phyloP scores from a whole-genome alignment of 2,113 vertebrate genomes.

The Chionis minor region DNA sequence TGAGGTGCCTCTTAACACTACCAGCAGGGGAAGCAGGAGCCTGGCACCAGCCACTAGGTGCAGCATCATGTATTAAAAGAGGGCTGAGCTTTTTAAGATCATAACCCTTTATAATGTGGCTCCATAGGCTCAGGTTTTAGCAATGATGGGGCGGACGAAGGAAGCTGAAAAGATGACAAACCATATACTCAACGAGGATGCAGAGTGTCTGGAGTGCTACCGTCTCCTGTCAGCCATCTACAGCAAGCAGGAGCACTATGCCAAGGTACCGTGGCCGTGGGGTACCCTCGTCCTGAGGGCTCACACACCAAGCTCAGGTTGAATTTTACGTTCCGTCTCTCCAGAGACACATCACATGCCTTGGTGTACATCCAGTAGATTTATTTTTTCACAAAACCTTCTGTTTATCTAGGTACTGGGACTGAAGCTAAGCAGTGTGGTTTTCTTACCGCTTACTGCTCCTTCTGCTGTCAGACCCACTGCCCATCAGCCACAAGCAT shows the following conservation, averaged over 20 bases:
- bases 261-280: conserved; percentile 71
- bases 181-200: conserved; percentile 80
- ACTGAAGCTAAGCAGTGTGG: background rate
- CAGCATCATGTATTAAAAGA: background rate
- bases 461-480: background rate
- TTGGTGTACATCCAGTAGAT: background rate
- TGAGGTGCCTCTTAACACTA: background rate
- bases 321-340: background rate
- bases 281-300: background rate
- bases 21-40: background rate
- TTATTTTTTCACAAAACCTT: background rate
- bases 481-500: background rate
- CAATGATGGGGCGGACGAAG: conserved; percentile 80
- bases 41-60: background rate
- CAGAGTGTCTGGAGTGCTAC: conserved; percentile 88
- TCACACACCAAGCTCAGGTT: background rate
- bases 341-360: background rate
- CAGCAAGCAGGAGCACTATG: conserved; percentile 87
- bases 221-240: conserved; percentile 93
- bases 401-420: background rate
- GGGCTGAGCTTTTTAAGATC: background rate
- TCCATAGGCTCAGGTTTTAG: conserved; percentile 89
- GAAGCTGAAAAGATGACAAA: conserved; percentile 88
- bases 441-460: background rate
- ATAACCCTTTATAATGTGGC: background rate